phyloP scores from a whole-genome alignment of 2,888 invertebrate species.

The Yponomeuta plumbellus region DNA sequence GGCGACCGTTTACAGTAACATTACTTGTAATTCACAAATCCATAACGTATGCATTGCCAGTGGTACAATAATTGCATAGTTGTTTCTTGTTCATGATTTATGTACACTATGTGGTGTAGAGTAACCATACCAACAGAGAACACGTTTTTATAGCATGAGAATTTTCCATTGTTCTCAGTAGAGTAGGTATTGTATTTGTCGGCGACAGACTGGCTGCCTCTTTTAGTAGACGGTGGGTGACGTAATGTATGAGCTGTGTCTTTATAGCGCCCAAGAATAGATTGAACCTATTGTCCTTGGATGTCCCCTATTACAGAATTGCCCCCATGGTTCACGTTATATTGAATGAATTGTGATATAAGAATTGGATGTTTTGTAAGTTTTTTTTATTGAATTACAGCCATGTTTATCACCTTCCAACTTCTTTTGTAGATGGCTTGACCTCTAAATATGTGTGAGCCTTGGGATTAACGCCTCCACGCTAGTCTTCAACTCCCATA shows the following conservation, averaged over 20 bases:
- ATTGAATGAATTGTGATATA: neutral
- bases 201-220: slow-evolving; percentile 22
- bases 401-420: slow-evolving; percentile 8
- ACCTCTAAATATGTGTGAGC: neutral
- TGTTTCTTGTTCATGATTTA: too few relatives aligned
- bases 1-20: neutral
- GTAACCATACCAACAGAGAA: neutral
- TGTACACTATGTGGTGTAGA: too few relatives aligned
- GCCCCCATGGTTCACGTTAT: neutral
- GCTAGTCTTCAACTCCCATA: too few relatives aligned
- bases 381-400: neutral
- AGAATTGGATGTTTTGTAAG: too few relatives aligned
- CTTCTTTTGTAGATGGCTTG: neutral
- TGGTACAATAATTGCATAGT: neutral
- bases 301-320: neutral
- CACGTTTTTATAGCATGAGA: neutral
- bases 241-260: slow-evolving; percentile 17
- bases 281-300: neutral
- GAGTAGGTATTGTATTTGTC: slow-evolving; percentile 13
- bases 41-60: neutral
- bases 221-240: slow-evolving; percentile 15
- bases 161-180: slow-evolving; percentile 3
- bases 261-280: neutral
- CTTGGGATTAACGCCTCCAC: neutral
- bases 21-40: neutral